Evolutionary conservation across 92 coral and sea anemone species (phyloP).

Genomic region (Montipora capitata): DNA sequence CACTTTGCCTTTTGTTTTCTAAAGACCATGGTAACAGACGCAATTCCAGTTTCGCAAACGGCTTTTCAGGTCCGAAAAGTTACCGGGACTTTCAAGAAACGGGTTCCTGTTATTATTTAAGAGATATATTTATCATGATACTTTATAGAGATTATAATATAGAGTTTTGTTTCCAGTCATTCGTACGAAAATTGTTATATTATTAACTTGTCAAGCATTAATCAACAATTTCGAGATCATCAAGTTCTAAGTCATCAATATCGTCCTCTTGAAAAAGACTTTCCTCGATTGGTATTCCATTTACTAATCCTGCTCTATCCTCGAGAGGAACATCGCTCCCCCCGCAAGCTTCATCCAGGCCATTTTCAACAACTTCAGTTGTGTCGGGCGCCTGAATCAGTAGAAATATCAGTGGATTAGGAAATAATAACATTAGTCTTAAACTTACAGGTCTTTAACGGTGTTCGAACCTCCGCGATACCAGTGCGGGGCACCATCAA

Average conservation of each 20-base stretch:
- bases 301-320: conserved; percentile 75
- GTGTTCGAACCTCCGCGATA: too few relatives aligned
- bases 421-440: too few relatives aligned
- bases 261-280: conserved; percentile 96
- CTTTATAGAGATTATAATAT: background rate
- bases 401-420: background rate
- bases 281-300: conserved; percentile 97
- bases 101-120: too few relatives aligned
- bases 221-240: conserved; percentile 90
- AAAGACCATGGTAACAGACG: too few relatives aligned
- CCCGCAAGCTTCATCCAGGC: conserved; percentile 96
- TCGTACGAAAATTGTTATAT: background rate
- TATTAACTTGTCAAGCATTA: conserved; percentile 1
- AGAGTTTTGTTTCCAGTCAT: background rate
- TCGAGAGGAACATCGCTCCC: conserved; percentile 61
- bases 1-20: too few relatives aligned
- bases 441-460: too few relatives aligned
- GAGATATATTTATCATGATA: too few relatives aligned
- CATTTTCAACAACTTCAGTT: conserved; percentile 82
- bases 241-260: conserved; percentile 93
- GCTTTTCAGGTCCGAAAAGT: too few relatives aligned
- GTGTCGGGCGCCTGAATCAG: conserved; percentile 70
- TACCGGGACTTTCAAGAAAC: too few relatives aligned
- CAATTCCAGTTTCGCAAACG: too few relatives aligned
- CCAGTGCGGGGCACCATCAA: too few relatives aligned